Percentiles rank a stretch among this genome's conserved stretches.
phyloP scores from a whole-genome alignment of 2,113 vertebrate genomes.

The Thamnophis sirtalis region DNA sequence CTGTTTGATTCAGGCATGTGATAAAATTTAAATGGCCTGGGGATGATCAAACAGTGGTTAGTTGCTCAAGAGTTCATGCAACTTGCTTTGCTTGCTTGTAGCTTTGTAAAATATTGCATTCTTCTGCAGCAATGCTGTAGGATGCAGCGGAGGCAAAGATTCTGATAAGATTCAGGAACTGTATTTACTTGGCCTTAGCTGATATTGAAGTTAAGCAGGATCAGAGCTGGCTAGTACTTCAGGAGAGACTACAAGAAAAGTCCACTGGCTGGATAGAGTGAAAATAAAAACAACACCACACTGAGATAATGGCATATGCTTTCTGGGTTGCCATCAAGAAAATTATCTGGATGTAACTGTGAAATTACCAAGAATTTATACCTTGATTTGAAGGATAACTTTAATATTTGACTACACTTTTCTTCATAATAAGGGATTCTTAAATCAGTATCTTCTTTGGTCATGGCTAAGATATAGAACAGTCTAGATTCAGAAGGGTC shows the following conservation, averaged over 20 bases:
- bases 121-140: neutral
- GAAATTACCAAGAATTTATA: neutral
- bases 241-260: neutral
- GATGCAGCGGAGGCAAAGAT: neutral
- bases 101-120: neutral
- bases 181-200: neutral
- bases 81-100: neutral
- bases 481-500: constrained; percentile 50
- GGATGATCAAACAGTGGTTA: neutral
- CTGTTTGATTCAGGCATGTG: neutral
- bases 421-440: neutral
- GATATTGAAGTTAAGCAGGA: neutral
- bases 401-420: neutral
- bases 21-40: too few species aligned
- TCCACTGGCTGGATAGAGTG: neutral
- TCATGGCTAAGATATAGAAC: neutral
- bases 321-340: neutral
- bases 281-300: neutral
- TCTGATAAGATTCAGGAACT: neutral
- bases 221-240: neutral
- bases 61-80: neutral
- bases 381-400: neutral
- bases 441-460: neutral
- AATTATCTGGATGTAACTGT: neutral
- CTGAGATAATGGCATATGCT: neutral